phyloP scores from a whole-genome alignment of 2,888 invertebrate genomes.

The Hemaris fuciformis region DNA sequence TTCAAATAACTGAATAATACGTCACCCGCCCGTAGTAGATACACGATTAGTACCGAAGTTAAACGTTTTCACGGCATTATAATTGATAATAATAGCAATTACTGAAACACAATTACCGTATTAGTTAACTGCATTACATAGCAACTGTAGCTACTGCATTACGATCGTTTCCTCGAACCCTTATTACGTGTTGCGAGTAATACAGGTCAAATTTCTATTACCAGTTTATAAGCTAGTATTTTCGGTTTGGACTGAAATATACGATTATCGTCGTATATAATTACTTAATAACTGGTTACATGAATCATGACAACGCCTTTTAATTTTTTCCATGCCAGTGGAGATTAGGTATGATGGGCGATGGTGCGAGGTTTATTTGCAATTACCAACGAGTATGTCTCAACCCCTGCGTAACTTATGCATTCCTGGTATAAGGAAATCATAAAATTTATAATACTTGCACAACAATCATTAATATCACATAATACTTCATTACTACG shows the following conservation, averaged over 20 bases:
- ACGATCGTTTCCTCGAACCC: neutral
- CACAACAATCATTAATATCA: too few relatives aligned
- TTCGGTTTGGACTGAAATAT: neutral
- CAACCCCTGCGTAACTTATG: neutral
- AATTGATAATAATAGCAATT: constrained; percentile 33
- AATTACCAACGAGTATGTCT: neutral
- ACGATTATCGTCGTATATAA: neutral
- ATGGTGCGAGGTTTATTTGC: neutral
- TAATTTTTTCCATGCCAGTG: neutral
- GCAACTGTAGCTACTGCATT: neutral
- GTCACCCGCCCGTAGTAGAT: constrained; percentile 21
- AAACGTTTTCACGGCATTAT: constrained; percentile 34
- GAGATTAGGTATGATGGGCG: neutral
- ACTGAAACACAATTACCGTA: constrained; percentile 13
- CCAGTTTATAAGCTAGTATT: neutral
- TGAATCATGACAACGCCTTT: neutral
- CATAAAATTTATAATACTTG: too few relatives aligned
- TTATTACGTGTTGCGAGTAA: neutral
- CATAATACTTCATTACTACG: too few relatives aligned
- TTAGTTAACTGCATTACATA: neutral
- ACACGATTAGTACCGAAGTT: constrained; percentile 22
- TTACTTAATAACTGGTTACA: neutral
- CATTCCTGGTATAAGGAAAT: neutral
- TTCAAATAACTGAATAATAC: constrained; percentile 27
- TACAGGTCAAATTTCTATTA: constrained; percentile 7